Evolutionary conservation across 2,113 vertebrate genomes (phyloP).

Genomic region (Zootoca vivipara): DNA sequence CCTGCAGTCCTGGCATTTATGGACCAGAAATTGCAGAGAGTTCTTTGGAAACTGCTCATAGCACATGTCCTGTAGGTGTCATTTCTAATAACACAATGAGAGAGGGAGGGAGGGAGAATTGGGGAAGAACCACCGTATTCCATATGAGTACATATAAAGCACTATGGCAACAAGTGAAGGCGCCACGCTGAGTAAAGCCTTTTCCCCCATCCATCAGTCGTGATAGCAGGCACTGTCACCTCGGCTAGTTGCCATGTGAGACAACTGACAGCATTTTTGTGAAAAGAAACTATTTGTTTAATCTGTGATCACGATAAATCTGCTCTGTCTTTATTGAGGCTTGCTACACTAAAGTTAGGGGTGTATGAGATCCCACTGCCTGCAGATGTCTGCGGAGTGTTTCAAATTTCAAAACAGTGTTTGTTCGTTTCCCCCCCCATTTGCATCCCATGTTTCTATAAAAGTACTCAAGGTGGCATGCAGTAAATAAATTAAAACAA

Average conservation of each 20-base stretch:
- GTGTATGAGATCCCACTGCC: background rate
- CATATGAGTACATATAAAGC: conserved; percentile 13
- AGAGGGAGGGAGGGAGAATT: conserved; percentile 1
- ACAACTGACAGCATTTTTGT: background rate
- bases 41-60: conserved; percentile 34
- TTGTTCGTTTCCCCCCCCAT: too few relatives aligned
- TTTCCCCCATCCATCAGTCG: conserved; percentile 8
- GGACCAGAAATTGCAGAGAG: conserved; percentile 53
- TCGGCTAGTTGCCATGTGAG: background rate
- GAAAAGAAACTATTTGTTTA: conserved; percentile 22
- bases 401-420: background rate
- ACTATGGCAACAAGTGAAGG: conserved; percentile 62
- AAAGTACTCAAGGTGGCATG: background rate
- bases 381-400: background rate
- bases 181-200: conserved; percentile 15
- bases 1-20: conserved; percentile 35
- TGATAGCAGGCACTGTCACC: background rate
- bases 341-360: background rate
- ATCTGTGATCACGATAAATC: background rate
- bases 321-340: background rate
- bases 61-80: conserved; percentile 53
- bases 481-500: background rate
- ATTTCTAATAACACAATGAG: conserved; percentile 46
- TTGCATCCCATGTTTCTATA: background rate
- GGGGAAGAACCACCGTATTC: conserved; percentile 36